Percentiles rank a stretch among this genome's conserved stretches.
phyloP scores from a whole-genome alignment of 2,888 invertebrate genomes.

The Hydriomena furcata region DNA sequence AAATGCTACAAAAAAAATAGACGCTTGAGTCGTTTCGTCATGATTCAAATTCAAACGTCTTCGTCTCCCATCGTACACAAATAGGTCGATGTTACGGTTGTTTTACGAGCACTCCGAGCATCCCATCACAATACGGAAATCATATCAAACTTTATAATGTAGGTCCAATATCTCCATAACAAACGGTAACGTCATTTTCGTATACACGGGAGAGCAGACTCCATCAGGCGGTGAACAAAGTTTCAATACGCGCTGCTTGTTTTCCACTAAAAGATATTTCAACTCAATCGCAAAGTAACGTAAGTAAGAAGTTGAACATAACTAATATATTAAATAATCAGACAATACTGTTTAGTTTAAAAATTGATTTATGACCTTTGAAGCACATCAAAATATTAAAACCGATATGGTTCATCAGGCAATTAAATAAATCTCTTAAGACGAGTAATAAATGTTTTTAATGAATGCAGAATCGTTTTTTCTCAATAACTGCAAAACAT shows the following conservation, averaged over 20 bases:
- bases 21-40: not conserved
- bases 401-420: too few species aligned
- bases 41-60: not conserved
- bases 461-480: too few species aligned
- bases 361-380: too few species aligned
- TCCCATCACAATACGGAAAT: conserved; percentile 14
- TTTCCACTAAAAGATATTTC: conserved; percentile 1
- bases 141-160: conserved; percentile 29
- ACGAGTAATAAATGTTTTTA: too few species aligned
- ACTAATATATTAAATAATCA: too few species aligned
- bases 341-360: too few species aligned
- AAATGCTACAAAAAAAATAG: not conserved
- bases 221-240: conserved; percentile 33
- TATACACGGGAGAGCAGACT: conserved; percentile 30
- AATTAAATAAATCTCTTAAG: too few species aligned
- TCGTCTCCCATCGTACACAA: not conserved
- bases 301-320: too few species aligned
- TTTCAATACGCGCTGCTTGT: conserved; percentile 17
- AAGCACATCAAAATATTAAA: too few species aligned
- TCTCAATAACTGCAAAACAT: too few species aligned
- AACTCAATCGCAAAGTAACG: too few species aligned
- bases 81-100: conserved; percentile 4
- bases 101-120: conserved; percentile 13
- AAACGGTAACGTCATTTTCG: conserved; percentile 32
- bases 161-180: conserved; percentile 31